A percentile compares a stretch with the other conserved stretches of the same genome.
Conservation (phyloP, 2,888 invertebrate genomes). For the Lasius platythorax region DNA sequence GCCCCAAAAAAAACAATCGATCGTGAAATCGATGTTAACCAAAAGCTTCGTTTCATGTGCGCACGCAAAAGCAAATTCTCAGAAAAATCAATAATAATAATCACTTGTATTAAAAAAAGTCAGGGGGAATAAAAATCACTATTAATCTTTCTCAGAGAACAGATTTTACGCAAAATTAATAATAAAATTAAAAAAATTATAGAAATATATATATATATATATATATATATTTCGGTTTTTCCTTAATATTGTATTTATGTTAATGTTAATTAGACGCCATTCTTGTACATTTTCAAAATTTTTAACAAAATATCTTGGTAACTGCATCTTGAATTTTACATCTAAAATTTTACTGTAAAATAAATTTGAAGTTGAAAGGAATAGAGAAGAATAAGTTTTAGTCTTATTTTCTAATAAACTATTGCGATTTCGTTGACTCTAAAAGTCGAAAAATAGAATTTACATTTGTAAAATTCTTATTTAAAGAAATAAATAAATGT, state of each 20-base stretch:
- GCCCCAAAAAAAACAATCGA: conserved; percentile 27
- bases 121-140: not conserved
- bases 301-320: not conserved
- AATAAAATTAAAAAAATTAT: not conserved
- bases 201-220: too few species aligned
- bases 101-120: not conserved
- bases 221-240: too few species aligned
- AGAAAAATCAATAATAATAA: conserved; percentile 20
- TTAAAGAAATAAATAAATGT: too few species aligned
- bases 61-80: not conserved
- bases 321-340: too few species aligned
- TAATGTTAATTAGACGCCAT: not conserved
- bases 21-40: conserved; percentile 26
- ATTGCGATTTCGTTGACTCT: not conserved
- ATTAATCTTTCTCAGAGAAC: not conserved
- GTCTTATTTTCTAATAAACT: not conserved
- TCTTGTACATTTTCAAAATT: not conserved
- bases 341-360: not conserved
- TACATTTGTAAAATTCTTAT: too few species aligned
- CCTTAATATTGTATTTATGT: too few species aligned
- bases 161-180: not conserved
- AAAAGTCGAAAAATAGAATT: too few species aligned
- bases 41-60: conserved; percentile 4
- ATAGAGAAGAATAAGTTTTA: not conserved
- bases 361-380: not conserved